Evolutionary conservation across 2,797 vertebrate species (phyloP), one percentile per base, ranked within the genome.

Genomic region (Capromys pilorides): DNA sequence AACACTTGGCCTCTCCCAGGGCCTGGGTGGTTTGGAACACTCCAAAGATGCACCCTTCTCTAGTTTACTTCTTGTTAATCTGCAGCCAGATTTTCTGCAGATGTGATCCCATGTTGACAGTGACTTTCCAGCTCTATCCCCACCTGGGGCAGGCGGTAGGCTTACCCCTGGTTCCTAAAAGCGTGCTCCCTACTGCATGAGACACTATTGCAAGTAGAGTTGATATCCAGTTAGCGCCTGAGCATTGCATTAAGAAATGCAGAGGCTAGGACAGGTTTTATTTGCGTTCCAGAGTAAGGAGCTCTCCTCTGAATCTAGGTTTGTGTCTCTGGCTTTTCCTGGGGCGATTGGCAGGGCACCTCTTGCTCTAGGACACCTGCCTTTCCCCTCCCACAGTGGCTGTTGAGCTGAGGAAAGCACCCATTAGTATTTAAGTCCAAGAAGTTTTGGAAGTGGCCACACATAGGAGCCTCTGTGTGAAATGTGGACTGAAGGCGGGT

Each of bases 251-350:
- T 6, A 22, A 92, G 79, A 36, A 51, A n/a, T 8, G 28, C 31
- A 75, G 79, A 51, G 16, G n/a, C 22, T 0, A 71, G 91, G 78
- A 86, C 86, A 90, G 90, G 21, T 54, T 94, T 78, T n/a, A 77
- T 89, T 93, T 88, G 39, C 66, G 57, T 82, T n/a, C 84, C 14
- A 2, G 45, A 57, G 2, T 8, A 51, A 84, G 26, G 73, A 54
- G 4, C 36, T 61, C 41, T 59, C 21, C 8, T 80, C 22, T 61
- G 77, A n/a, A 14, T 81, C 71, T 91, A 31, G 59, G 61, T 51
- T 83, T 19, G 33, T 13, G 57, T 82, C 90, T 84, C 59, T 39
- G 5, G 18, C 62, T 86, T 71, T 33, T 88, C 54, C 88, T 11
- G 77, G 67, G 87, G 67, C 8, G 0, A 24, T 18, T 78, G 45